phyloP scores from a whole-genome alignment of 2,888 invertebrate species.

The Athripsodes cinereus region DNA sequence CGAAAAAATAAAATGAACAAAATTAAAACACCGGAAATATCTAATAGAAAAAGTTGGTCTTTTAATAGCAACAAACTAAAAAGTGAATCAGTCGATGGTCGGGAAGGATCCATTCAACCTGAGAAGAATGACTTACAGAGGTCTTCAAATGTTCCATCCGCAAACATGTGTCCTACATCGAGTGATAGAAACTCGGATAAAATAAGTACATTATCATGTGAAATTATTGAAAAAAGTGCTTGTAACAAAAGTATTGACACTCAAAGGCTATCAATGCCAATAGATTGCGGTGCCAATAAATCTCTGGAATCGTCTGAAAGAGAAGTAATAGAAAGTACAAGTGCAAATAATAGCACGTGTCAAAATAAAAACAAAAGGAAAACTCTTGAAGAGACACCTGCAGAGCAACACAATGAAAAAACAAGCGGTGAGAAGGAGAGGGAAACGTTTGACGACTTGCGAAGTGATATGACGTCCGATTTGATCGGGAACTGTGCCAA shows the following conservation, averaged over 20 bases:
- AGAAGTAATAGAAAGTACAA: slow-evolving; percentile 7
- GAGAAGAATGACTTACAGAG: slow-evolving; percentile 6
- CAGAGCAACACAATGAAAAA: background rate
- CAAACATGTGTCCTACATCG: background rate
- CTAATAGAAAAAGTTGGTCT: slow-evolving; percentile 23
- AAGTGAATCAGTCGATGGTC: background rate
- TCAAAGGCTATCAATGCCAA: background rate
- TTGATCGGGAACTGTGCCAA: slow-evolving; percentile 10
- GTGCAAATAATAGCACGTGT: slow-evolving; percentile 8
- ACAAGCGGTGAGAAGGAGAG: background rate
- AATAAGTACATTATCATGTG: background rate
- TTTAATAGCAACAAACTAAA: slow-evolving; percentile 18
- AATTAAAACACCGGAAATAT: slow-evolving; percentile 26
- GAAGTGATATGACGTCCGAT: slow-evolving; percentile 8
- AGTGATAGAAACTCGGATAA: background rate
- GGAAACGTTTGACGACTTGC: slow-evolving; percentile 1
- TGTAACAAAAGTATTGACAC: background rate
- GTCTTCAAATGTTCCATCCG: slow-evolving; percentile 6
- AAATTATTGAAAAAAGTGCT: background rate
- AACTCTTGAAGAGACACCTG: slow-evolving; percentile 9
- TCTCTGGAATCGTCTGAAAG: background rate
- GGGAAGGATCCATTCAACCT: background rate
- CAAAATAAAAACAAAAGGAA: slow-evolving; percentile 6
- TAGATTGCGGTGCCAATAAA: background rate
- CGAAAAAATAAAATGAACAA: slow-evolving; percentile 33